Percentiles rank a stretch among this genome's conserved stretches.
These are phyloP conservation scores for Meandrusa payeni DNA, from an alignment of 2,888 invertebrate species.

Conservation along the genomic window DNA sequence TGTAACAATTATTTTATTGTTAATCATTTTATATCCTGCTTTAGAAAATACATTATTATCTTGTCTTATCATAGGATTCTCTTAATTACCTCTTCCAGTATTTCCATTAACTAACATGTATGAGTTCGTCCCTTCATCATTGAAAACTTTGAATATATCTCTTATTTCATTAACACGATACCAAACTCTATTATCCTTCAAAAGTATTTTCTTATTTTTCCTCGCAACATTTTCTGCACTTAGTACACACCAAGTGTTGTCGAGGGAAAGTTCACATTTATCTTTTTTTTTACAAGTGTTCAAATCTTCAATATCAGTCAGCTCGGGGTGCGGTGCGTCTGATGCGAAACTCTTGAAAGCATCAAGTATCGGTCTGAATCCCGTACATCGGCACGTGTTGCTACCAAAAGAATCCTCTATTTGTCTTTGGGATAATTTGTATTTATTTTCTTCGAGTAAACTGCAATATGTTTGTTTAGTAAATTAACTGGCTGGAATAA, in stretches of 20 bases:
- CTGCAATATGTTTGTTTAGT: slow-evolving; percentile 32
- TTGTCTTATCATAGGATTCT: too few relatives aligned
- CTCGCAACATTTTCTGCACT: slow-evolving; percentile 70
- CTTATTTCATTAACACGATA: slow-evolving; percentile 70
- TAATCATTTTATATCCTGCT: too few relatives aligned
- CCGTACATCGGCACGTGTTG: slow-evolving; percentile 89
- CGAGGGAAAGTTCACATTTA: slow-evolving; percentile 24
- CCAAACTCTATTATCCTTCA: slow-evolving; percentile 67
- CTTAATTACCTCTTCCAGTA: slow-evolving; percentile 35
- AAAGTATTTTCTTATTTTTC: slow-evolving; percentile 49
- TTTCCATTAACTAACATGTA: slow-evolving; percentile 84
- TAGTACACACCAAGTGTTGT: slow-evolving; percentile 43
- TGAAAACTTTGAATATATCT: slow-evolving; percentile 76
- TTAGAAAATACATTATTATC: too few relatives aligned
- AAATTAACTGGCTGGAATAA: slow-evolving; percentile 80
- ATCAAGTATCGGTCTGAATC: slow-evolving; percentile 87
- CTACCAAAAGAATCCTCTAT: background rate
- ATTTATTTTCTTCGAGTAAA: slow-evolving; percentile 36
- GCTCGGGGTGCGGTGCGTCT: slow-evolving; percentile 67
- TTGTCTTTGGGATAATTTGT: background rate
- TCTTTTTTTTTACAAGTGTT: slow-evolving; percentile 34
- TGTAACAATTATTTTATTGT: too few relatives aligned
- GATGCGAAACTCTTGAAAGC: slow-evolving; percentile 86
- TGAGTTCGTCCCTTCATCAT: slow-evolving; percentile 60
- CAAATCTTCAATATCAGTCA: slow-evolving; percentile 70